Evolutionary conservation across 1,140 invertebrate species (phyloP), one percentile per base, ranked within the genome.

Genomic region (Trypoxylus dichotomus): DNA sequence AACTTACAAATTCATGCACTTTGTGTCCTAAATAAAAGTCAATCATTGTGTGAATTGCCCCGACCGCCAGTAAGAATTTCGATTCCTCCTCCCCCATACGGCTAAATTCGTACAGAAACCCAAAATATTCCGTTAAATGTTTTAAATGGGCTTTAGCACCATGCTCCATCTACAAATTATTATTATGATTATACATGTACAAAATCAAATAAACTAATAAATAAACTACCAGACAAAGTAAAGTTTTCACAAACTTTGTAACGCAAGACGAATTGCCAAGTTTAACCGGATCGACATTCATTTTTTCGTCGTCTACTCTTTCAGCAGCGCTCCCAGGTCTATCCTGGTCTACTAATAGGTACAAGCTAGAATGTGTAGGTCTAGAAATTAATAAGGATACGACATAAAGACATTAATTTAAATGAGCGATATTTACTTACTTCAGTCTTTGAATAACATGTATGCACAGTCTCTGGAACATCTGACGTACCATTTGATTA

Each of bases 31-130:
- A 88, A 88, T 98, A 98, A 86, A 98, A 98, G 82, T 93, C 93
- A 3, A 97, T 92, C 90, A 97, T 94, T 8, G 92, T 95, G 21
- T 94, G 93, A 43, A 98, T 97, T 15, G 96, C 92, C 80, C 96
- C 94, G 29, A 95, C 93, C 41, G 93, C 90, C 74, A 97, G 90
- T 78, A 98, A 87, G 86, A 97, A 97, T 82, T 94, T 89, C 25
- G 93, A 93, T 84, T 98, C 96, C 80, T 97, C 95, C 77, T 97
- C 96, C 0, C 96, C 96, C 94, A 97, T 95, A 85, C 96, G 95
- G 80, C 95, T 95, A 86, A 97, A 98, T 85, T 98, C 96, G 82
- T 96, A 94, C 74, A 98, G 87, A 83, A 98, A 92, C 13, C 93
- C 92, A 86, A 98, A 98, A 84, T 97, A 98, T 84, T 98, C 97